phyloP scores from a whole-genome alignment of 2,113 vertebrate species.

The Otus sunia region DNA sequence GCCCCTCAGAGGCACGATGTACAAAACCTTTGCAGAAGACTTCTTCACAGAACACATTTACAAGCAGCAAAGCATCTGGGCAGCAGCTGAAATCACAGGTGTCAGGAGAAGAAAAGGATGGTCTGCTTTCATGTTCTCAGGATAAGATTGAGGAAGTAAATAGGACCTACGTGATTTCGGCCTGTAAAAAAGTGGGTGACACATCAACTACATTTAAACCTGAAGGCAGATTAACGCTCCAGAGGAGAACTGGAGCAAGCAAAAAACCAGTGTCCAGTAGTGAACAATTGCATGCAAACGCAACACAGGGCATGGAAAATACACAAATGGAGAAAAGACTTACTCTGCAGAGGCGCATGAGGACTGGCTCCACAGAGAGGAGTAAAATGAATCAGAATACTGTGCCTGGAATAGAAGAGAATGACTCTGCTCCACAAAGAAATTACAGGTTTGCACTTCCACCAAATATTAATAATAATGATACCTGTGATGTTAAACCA shows the following conservation, averaged over 20 bases:
- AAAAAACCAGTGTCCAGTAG: constrained; percentile 40
- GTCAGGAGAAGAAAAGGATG: constrained; percentile 9
- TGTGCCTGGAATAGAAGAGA: neutral
- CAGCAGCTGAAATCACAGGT: neutral
- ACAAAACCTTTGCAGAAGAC: neutral
- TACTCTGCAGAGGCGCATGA: constrained; percentile 70
- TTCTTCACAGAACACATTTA: neutral
- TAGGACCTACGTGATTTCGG: constrained; percentile 82
- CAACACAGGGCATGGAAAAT: neutral
- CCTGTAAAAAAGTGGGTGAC: constrained; percentile 59
- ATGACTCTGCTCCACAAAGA: neutral
- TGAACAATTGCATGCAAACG: neutral
- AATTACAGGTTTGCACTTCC: constrained; percentile 7
- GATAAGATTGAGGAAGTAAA: constrained; percentile 74
- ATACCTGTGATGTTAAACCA: neutral
- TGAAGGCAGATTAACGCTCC: constrained; percentile 71
- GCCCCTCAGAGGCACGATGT: neutral
- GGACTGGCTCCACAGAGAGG: constrained; percentile 61
- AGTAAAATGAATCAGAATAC: neutral
- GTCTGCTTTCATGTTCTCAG: neutral
- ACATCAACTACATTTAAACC: neutral
- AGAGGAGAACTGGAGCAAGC: constrained; percentile 76
- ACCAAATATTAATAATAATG: neutral
- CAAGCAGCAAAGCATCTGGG: neutral
- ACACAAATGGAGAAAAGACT: constrained; percentile 61